Conservation (phyloP, 1,140 invertebrate species). For the Microplitis mediator region DNA sequence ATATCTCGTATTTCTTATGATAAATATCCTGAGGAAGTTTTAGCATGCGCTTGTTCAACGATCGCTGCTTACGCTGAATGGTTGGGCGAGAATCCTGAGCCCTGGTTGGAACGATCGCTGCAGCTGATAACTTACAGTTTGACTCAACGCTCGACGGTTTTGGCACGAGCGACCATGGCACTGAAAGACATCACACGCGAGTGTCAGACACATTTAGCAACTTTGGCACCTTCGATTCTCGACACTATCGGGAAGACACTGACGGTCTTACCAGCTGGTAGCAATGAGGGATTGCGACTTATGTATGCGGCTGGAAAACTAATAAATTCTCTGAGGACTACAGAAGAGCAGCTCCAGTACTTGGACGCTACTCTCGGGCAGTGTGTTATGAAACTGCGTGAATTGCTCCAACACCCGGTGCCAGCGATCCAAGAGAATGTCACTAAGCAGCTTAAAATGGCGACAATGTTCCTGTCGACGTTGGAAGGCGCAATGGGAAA, state of each 20-base stretch:
- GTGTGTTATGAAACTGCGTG: constrained; percentile 69
- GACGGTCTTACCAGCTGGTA: constrained; percentile 39
- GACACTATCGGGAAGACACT: constrained; percentile 49
- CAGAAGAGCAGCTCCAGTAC: constrained; percentile 69
- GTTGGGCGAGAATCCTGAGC: constrained; percentile 73
- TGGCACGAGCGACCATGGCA: constrained; percentile 81
- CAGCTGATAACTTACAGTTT: constrained; percentile 74
- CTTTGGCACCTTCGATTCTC: constrained; percentile 67
- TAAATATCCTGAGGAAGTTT: constrained; percentile 56
- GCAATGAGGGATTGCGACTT: constrained; percentile 69
- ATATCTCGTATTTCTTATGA: constrained; percentile 71
- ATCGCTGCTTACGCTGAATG: constrained; percentile 81
- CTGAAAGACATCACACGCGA: constrained; percentile 84
- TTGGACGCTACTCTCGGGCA: constrained; percentile 73
- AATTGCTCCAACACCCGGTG: constrained; percentile 61
- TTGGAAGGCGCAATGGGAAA: constrained; percentile 63
- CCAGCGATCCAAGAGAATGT: constrained; percentile 33
- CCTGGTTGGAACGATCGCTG: constrained; percentile 73
- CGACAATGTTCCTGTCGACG: constrained; percentile 72
- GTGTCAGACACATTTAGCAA: constrained; percentile 73
- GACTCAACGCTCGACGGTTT: constrained; percentile 68
- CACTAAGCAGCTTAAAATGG: constrained; percentile 68
- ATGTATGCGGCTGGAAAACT: constrained; percentile 81
- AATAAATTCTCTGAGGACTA: constrained; percentile 68
- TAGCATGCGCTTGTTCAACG: constrained; percentile 52